Conservation (phyloP, 2,888 invertebrate species). For the Xestia c-nigrum region DNA sequence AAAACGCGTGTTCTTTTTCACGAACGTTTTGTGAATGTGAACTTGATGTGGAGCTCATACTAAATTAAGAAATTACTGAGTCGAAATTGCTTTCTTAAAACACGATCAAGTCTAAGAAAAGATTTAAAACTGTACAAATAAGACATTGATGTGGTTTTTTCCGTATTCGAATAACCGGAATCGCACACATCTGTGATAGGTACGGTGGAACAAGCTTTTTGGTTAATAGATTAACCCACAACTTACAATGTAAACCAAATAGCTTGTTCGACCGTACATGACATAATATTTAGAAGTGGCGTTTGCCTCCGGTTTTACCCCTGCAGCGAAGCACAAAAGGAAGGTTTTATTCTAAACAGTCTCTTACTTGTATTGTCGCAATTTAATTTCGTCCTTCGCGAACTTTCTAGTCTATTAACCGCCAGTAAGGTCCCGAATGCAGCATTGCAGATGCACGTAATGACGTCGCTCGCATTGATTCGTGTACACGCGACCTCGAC, state of each 20-base stretch:
- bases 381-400: not conserved
- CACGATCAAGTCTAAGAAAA: too few species aligned
- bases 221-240: too few species aligned
- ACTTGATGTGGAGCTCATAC: too few species aligned
- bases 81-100: not conserved
- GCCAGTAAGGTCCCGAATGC: constrained; percentile 43
- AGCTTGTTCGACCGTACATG: not conserved
- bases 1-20: constrained; percentile 32
- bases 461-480: constrained; percentile 56
- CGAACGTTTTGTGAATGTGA: not conserved
- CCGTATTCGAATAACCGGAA: not conserved
- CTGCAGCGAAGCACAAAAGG: not conserved
- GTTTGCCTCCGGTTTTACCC: not conserved
- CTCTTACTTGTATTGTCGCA: not conserved
- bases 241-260: too few species aligned
- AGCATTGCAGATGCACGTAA: constrained; percentile 63
- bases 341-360: not conserved
- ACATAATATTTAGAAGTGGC: not conserved
- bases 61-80: too few species aligned
- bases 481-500: constrained; percentile 24
- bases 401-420: constrained; percentile 3
- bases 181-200: not conserved
- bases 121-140: not conserved
- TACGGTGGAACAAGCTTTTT: too few species aligned
- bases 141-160: not conserved